Evolutionary conservation across 2,113 vertebrate species (phyloP), one percentile per base, ranked within the genome.

Genomic region (Centropristis striata): DNA sequence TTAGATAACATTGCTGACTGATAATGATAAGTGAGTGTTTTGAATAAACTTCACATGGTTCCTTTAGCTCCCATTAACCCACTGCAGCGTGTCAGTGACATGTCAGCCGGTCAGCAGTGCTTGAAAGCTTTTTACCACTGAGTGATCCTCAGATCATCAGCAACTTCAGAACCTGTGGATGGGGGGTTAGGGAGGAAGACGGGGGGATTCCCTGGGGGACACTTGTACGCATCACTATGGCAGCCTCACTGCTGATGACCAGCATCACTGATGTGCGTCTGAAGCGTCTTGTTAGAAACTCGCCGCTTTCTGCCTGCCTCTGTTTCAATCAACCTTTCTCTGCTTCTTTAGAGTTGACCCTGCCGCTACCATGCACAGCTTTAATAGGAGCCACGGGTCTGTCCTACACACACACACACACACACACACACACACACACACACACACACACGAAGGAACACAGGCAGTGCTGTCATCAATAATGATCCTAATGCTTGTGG

Each of bases 401-500:
- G 6, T 46, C 42, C 42, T 28, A 41, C 25, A 8, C 46, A 39
- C 75, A 54, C 57, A 55, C 58, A 71, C 39, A 39, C 28, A 32
- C 51, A 47, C 42, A 59, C 41, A 39, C 44, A 28, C 37, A 71
- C 39, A 69, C 61, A 53, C 37, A 75, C 66, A 61, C 25, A 58
- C 49, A 58, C 44, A 49, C 41, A 63, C 63, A 47, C 18, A 18
- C 4, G 39, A 3, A 44, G 58, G 77, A 66, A 69, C 59, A 69
- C 53, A 58, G 32, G 28, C 57, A 65, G 49, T 16, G 23, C 57
- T 74, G 67, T 75, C 77, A 71, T 80, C 71, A 81, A 51, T 86
- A 78, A 79, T 28, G 39, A 51, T 55, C 61, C 21, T 83, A 85
- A 78, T 83, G 59, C 64, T 71, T 67, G 39, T 80, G 74, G 49